Base-by-base conservation (phyloP, 2,888 invertebrate genomes). In the Drosophila mimica region DNA sequence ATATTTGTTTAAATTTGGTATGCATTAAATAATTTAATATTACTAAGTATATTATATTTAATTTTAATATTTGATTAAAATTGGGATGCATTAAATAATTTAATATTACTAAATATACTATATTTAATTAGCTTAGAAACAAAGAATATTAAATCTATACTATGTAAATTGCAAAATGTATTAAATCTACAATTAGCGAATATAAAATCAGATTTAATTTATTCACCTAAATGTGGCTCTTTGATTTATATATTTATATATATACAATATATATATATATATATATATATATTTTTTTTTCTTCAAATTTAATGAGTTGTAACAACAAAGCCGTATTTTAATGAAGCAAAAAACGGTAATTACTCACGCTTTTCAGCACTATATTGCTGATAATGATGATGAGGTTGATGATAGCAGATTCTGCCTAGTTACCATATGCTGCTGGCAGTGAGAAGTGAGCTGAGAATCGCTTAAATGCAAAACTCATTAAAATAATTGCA, bases 401-500 rank as follows among this genome's bases (percentile, higher is more conserved):
- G 57, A 53, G 64, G 70, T 54, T 69, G 76, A 72, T 72, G 77
- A 84, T 73, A 70, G 63, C 51, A 34, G 36, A 43, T 33, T 33
- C 40, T 31, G 30, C 56, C 38, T 30, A 30, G n/a, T 30, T 40
- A 43, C 57, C 40, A 46, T 48, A 62, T 59, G 59, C 38, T 43
- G 63, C 33, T 57, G 60, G 62, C 60, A 52, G 66, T 40, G 63
- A 49, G 68, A 63, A 63, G 30, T 48, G 68, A 68, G 74, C 60
- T 69, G 66, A 66, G 80, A 82, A 89, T 88, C 88, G 89, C 76
- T 87, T 88, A 90, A 88, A 83, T 81, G 87, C 76, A 90, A 87
- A 87, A 87, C 87, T 87, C 87, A 87, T 87, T 87, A 87, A 87
- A 87, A 87, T 87, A 90, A 87, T 87, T 87, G 80, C 90, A 82